Percentiles rank a stretch among this genome's conserved stretches.
These are phyloP conservation scores for Pseudorectes ferrugineus DNA, from an alignment of 2,113 vertebrate species.

Conservation along the genomic window DNA sequence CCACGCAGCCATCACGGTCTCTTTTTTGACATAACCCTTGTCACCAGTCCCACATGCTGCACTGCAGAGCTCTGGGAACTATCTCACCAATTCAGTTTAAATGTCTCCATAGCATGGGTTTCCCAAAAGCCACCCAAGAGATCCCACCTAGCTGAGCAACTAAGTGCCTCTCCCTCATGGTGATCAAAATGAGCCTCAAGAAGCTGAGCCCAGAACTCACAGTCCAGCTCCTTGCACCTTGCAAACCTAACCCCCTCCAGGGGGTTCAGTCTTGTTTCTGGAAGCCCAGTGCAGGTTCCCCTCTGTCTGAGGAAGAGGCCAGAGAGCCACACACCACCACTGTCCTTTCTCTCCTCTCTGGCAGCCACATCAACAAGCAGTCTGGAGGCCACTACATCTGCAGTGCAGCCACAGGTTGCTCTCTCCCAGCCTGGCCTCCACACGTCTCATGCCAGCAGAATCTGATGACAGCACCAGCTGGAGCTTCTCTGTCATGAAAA, in stretches of 20 bases:
- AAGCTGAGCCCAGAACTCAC: not conserved
- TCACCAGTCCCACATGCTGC: not conserved
- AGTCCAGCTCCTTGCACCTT: not conserved
- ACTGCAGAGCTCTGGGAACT: not conserved
- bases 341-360: not conserved
- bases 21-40: not conserved
- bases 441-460: not conserved
- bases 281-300: not conserved
- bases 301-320: not conserved
- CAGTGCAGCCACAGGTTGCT: not conserved
- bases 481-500: not conserved
- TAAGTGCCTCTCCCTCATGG: not conserved
- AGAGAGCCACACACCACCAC: not conserved
- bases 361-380: not conserved
- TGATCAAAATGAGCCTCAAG: not conserved
- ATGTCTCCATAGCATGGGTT: not conserved
- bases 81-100: not conserved
- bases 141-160: not conserved
- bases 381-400: not conserved
- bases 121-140: not conserved
- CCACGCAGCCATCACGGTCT: accelerated
- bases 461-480: not conserved
- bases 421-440: not conserved
- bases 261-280: not conserved
- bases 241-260: not conserved